phyloP scores from a whole-genome alignment of 2,113 vertebrate genomes.

The Gallinago undulata region DNA sequence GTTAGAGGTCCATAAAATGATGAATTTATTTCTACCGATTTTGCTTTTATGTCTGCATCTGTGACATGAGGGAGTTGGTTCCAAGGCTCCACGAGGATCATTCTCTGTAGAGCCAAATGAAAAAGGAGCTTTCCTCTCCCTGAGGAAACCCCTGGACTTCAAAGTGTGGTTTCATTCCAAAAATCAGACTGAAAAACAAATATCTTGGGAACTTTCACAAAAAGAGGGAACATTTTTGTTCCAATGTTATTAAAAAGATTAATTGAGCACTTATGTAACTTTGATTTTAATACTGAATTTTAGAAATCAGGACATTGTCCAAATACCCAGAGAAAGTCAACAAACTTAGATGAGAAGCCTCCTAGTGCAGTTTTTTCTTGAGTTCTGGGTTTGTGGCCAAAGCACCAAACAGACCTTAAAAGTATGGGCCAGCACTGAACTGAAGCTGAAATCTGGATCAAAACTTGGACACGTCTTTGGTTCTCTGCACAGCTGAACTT shows the following conservation, averaged over 20 bases:
- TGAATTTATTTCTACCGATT: not conserved
- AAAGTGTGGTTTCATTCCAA: not conserved
- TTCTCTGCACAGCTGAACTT: not conserved
- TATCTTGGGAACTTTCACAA: not conserved
- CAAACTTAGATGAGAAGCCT: not conserved
- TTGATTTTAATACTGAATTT: not conserved
- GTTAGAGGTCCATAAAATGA: not conserved
- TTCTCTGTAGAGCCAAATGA: not conserved
- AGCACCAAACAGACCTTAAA: not conserved
- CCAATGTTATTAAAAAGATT: not conserved
- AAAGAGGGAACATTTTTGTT: not conserved
- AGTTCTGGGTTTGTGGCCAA: not conserved
- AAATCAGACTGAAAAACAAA: not conserved
- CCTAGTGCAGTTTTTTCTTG: not conserved
- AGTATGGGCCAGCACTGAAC: rapidly evolving
- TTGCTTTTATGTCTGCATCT: not conserved
- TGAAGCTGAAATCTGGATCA: not conserved
- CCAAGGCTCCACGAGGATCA: not conserved
- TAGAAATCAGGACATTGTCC: not conserved
- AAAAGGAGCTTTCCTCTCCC: not conserved
- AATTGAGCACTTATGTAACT: not conserved
- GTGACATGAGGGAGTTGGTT: not conserved
- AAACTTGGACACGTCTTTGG: not conserved
- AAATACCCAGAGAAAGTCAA: not conserved
- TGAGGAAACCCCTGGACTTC: not conserved